phyloP scores from a whole-genome alignment of 2,888 invertebrate species.

The Physocephala rufipes region DNA sequence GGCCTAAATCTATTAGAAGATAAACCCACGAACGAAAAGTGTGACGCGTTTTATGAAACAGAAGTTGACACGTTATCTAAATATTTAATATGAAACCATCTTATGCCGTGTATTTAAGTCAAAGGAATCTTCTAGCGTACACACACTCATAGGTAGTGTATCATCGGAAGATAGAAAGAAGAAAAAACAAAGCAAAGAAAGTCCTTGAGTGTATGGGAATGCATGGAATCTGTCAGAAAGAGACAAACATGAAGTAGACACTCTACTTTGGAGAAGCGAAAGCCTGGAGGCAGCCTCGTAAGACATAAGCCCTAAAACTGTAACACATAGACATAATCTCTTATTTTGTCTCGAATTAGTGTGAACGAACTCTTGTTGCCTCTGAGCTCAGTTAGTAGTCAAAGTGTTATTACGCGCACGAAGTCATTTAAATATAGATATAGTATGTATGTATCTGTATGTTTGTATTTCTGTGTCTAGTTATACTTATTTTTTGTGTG shows the following conservation, averaged over 20 bases:
- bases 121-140: too few species aligned
- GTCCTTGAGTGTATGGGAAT: too few species aligned
- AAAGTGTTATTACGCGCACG: neutral
- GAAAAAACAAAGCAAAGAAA: too few species aligned
- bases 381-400: neutral
- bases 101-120: too few species aligned
- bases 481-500: neutral
- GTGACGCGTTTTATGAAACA: too few species aligned
- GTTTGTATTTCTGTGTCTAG: neutral
- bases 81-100: too few species aligned
- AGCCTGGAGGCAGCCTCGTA: neutral
- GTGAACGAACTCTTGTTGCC: slow-evolving; percentile 31
- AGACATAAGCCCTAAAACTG: neutral
- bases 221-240: neutral
- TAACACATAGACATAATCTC: too few species aligned
- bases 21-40: too few species aligned
- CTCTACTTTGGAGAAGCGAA: neutral
- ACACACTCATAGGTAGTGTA: too few species aligned
- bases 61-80: too few species aligned
- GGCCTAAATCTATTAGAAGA: too few species aligned
- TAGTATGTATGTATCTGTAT: neutral
- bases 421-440: neutral
- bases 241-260: slow-evolving; percentile 7
- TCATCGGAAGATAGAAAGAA: too few species aligned
- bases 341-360: neutral